Conservation (phyloP, 2,797 vertebrate species). For the Smutsia temminckii region DNA sequence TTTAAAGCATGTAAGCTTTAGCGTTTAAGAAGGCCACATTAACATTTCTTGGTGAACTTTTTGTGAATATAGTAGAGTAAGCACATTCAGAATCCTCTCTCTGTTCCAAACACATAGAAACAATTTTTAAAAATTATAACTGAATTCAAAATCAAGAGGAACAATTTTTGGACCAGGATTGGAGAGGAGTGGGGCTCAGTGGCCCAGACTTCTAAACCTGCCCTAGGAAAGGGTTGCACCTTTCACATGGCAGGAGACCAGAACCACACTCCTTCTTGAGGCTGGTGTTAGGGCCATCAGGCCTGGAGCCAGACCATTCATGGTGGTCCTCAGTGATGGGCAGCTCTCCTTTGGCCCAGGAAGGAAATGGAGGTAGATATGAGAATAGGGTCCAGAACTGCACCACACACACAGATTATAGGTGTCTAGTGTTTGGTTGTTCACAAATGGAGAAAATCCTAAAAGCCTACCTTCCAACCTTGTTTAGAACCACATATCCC, state of each 20-base stretch:
- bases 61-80: background rate
- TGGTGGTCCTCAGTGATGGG: background rate
- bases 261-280: background rate
- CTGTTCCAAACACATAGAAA: background rate
- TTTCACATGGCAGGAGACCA: background rate
- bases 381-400: background rate
- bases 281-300: rapidly evolving
- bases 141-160: background rate
- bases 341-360: background rate
- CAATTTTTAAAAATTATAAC: background rate
- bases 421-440: background rate
- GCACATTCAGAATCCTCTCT: background rate
- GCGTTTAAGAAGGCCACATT: background rate
- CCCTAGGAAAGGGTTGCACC: background rate
- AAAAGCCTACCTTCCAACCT: background rate
- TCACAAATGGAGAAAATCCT: background rate
- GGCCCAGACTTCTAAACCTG: background rate
- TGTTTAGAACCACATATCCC: background rate
- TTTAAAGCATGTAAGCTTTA: background rate
- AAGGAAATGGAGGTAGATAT: background rate
- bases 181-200: background rate
- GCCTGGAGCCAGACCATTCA: background rate
- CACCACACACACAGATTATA: too few relatives aligned
- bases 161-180: background rate
- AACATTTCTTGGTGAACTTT: background rate